phyloP scores from a whole-genome alignment of 2,113 vertebrate species.

The Narcine bancroftii region DNA sequence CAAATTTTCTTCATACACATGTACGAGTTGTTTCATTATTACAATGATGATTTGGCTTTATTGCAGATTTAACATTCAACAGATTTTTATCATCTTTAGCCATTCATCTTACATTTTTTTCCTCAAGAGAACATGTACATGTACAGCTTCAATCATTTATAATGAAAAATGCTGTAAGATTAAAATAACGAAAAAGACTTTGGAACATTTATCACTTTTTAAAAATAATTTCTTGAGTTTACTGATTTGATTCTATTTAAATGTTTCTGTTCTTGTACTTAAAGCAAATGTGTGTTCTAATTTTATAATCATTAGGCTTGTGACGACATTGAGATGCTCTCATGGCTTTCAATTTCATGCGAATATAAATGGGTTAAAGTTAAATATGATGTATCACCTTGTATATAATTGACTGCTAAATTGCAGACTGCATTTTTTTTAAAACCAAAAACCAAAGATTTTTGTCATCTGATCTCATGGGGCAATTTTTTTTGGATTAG shows the following conservation, averaged over 20 bases:
- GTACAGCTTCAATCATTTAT: slow-evolving; percentile 29
- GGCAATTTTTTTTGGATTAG: not conserved
- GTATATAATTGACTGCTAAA: not conserved
- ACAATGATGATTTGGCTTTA: not conserved
- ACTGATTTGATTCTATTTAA: not conserved
- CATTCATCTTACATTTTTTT: not conserved
- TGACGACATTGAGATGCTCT: not conserved
- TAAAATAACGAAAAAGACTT: not conserved
- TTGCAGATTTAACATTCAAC: not conserved
- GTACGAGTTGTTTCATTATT: not conserved
- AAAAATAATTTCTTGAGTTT: not conserved
- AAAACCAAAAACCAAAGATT: no score
- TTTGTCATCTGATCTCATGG: not conserved
- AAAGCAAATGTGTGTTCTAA: slow-evolving; percentile 4
- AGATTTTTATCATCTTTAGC: not conserved
- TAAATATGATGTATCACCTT: not conserved
- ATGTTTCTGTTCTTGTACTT: not conserved
- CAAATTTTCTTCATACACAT: not conserved
- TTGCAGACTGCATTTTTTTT: no score
- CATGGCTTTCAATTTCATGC: not conserved
- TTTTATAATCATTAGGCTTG: not conserved
- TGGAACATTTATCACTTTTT: not conserved
- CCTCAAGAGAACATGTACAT: not conserved
- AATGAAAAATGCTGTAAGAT: not conserved
- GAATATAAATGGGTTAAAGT: not conserved